Base-by-base conservation (phyloP, 2,888 invertebrate species). In the Zhengitettix transpicula region DNA sequence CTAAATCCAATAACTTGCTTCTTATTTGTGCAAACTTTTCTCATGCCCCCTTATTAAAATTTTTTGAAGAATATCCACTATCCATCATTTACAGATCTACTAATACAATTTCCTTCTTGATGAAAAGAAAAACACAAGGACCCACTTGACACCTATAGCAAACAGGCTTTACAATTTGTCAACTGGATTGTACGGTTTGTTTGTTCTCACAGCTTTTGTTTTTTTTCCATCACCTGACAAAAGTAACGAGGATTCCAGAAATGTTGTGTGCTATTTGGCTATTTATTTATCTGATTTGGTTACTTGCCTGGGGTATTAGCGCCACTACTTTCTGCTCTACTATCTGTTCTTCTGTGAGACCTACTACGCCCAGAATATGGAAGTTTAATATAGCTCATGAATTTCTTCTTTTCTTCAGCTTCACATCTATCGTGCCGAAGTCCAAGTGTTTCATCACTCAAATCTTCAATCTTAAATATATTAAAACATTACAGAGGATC, bases 381-480 rank as follows among this genome's bases (percentile, higher is more conserved):
- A 67, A 71, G 68, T 59, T 73, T 81, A 56, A 79, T 70, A 67
- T 78, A 80, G 66, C 77, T 79, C 69, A 81, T 73, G 73, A 84
- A 87, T 65, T 87, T 85, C 68, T 84, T 85, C 64, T 86, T 84
- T 74, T 96, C 96, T 65, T 87, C 87, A 12, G 77, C 75, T 73
- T 90, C 90, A 65, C 85, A 84, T 64, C 84, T 83, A 57, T 82
- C 80, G 73, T 96, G 96, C 3, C 94, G 81, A 52, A 75, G 70
- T 7, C 77, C 71, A 66, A 85, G 83, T 0, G 84, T 79, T 61
- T 83, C 83, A 62, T 93, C 91, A 0, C 87, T 84, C 61, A 89
- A 75, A 72, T 94, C 92, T 72, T 94, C 93, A 58, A 79, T 77
- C 80, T 79, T 47, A 5, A 47, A 47, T 3, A 7, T 3, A 14